Base-by-base conservation (phyloP, 2,113 vertebrate genomes). In the Vidua macroura region DNA sequence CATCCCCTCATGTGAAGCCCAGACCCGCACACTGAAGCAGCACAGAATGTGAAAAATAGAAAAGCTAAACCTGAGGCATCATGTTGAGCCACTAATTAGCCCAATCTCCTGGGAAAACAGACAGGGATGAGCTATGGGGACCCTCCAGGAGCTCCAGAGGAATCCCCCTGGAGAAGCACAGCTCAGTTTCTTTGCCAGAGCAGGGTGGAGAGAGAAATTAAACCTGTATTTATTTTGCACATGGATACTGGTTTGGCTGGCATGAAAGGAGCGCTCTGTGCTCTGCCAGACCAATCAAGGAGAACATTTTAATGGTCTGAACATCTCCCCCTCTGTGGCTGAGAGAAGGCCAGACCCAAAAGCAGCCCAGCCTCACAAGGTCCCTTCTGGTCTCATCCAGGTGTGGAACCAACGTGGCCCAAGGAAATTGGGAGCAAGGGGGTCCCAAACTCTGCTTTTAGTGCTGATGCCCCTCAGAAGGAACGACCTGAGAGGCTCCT, bases 181-280 rank as follows among this genome's bases (percentile, higher is more conserved):
- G 48, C 43, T 56, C 93, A 78, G 86, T 86, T 93, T 69, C 62
- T 93, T 92, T 81, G 83, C 37, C 35, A 13, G 4, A 7, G 35
- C 7, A 16, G 76, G 28, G 30, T 55, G 17, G 11, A 11, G 84
- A 84, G 80, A 84, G 86, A 78, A 95, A 44, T 58, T 30, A 62
- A 83, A 78, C 66, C 62, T 10, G 4, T 48, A 6, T 88, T 95
- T 93, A 88, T 90, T 87, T 87, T 92, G 88, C 91, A 88, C 48
- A 25, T 31, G 82, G 69, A 82, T 67, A n/a, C 74, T 78, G 77
- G 89, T 28, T 89, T 59, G 78, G 46, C 81, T 39, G 85, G 51
- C 68, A 27, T 70, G 83, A 94, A 96, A 95, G 89, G 87, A 95
- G 80, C 33, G 76, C 73, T 92, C 91, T 91, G 81, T 96, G n/a